A percentile compares a stretch with the other conserved stretches of the same genome.
Conservation (phyloP, 2,888 invertebrate species). For the Mactromeris polynyma region DNA sequence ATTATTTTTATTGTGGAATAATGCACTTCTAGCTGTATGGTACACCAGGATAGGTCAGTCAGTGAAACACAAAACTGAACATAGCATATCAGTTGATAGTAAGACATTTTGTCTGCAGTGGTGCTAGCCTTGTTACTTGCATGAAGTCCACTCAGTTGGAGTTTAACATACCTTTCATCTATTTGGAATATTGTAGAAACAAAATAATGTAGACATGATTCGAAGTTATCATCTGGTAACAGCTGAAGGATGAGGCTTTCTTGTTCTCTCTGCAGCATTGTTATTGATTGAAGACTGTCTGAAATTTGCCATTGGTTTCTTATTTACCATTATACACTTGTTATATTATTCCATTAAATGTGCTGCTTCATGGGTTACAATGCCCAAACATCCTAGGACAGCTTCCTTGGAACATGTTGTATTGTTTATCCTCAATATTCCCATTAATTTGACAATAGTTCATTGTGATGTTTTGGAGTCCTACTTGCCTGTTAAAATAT, state of each 20-base stretch:
- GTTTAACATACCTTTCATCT: too few species aligned
- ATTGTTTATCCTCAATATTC: neutral
- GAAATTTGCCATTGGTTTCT: neutral
- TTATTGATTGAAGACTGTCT: constrained; percentile 30
- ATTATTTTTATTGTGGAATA: too few species aligned
- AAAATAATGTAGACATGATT: neutral
- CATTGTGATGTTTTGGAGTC: neutral
- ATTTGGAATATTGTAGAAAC: neutral
- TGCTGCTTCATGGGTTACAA: neutral
- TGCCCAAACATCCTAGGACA: neutral
- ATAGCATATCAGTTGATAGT: too few species aligned
- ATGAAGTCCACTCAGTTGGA: too few species aligned
- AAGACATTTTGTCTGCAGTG: too few species aligned
- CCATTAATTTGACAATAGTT: neutral
- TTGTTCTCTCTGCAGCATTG: neutral
- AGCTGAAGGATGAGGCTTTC: neutral
- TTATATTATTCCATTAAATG: neutral
- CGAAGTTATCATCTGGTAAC: neutral
- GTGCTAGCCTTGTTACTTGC: too few species aligned
- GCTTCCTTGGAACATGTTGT: too few species aligned
- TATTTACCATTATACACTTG: neutral
- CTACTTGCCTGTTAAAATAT: neutral
- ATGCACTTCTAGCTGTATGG: too few species aligned
- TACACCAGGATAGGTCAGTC: too few species aligned
- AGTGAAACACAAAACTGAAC: too few species aligned